Base-by-base conservation (phyloP, 2,888 invertebrate genomes). In the Vanessa cardui region DNA sequence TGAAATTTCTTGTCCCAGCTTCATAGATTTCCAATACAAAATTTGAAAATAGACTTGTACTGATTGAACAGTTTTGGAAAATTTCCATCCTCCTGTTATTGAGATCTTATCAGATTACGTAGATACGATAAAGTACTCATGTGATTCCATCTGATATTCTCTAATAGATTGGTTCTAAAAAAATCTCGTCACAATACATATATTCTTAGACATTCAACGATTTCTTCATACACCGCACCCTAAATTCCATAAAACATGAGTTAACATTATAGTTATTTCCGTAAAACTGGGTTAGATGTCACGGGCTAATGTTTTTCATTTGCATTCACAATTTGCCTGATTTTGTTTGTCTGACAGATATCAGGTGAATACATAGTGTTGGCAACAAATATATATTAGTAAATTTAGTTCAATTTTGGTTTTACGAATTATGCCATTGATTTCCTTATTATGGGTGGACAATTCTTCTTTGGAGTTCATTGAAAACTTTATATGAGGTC, bases 311-410 rank as follows among this genome's bases (percentile, higher is more conserved):
- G 61, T 64, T 68, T 68, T 58, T 21, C 58, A 62, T 70, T 72
- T 64, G 58, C 70, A 69, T 72, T 66, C 63, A 31, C 68, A 69
- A 72, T 70, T 52, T 61, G 2, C 46, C 62, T 39, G 58, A 67
- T 70, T 68, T 61, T 68, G 68, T 67, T 59, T 59, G 56, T 64
- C 47, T 50, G 61, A 49, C 71, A 69, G 58, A 69, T 69, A 66
- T 64, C 63, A 63, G 16, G 59, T 21, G 52, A 46, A 26, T 26
- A 26, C 26, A 5, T 45, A 52, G 26, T 21, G 45, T 52, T 50
- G 21, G 58, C 33, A 52, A 16, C 39, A 59, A 58, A 63, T 46
- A 44, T 33, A 18, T 33, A 12, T 45, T 21, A 21, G 15, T n/a
- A 16, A 20, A 52, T 52, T 16, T 26, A 52, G 52, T 5, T 52